These are phyloP conservation scores for Popillia japonica DNA, from an alignment of 1,140 invertebrate genomes.

Conservation along the genomic window DNA sequence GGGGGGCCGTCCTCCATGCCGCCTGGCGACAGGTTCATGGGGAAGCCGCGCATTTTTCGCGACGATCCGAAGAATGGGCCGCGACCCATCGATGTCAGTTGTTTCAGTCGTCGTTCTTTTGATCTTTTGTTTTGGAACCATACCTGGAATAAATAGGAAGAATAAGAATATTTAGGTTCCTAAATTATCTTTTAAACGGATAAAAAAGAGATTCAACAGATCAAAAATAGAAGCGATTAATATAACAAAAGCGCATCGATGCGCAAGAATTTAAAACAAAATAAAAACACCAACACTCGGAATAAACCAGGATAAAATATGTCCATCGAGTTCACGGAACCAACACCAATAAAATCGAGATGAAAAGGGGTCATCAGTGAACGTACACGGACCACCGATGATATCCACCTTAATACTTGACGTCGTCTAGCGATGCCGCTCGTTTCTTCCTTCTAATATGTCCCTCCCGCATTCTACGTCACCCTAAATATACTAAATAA, in stretches of 20 bases:
- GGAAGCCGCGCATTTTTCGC: conserved; percentile 89
- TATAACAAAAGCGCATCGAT: too few relatives aligned
- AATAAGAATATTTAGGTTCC: too few relatives aligned
- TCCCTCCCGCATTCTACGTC: background rate
- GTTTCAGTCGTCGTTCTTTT: conserved; percentile 93
- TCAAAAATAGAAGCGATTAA: too few relatives aligned
- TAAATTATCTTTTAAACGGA: too few relatives aligned
- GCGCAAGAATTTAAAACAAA: too few relatives aligned
- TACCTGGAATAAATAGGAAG: too few relatives aligned
- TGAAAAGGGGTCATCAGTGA: background rate
- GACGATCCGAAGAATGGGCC: conserved; percentile 89
- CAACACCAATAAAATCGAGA: background rate
- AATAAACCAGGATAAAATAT: conserved; percentile 46
- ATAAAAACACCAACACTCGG: too few relatives aligned
- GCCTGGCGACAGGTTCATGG: conserved; percentile 87
- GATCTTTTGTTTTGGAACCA: conserved; percentile 99
- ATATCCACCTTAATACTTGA: too few relatives aligned
- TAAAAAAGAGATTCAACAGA: too few relatives aligned
- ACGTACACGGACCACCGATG: background rate
- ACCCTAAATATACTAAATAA: background rate
- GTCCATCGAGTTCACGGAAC: background rate
- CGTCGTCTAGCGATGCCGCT: too few relatives aligned
- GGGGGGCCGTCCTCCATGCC: conserved; percentile 71
- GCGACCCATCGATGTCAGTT: conserved; percentile 90
- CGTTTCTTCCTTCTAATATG: background rate